A percentile compares a stretch with the other conserved stretches of the same genome.
Evolutionary conservation across 2,113 vertebrate genomes (phyloP).

Genomic region (Mastomys coucha): DNA sequence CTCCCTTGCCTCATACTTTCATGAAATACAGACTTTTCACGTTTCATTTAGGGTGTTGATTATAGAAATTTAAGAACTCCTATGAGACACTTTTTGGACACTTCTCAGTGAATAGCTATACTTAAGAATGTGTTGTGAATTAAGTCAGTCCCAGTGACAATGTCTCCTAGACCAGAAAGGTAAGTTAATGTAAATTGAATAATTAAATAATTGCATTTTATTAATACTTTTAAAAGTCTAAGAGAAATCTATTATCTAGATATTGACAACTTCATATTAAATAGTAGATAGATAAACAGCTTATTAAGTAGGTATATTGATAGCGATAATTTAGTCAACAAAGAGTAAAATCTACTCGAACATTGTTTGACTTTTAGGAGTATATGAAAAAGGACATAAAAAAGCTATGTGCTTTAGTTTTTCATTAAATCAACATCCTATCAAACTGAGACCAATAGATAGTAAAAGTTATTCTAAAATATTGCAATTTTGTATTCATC

Average conservation of each 20-base stretch:
- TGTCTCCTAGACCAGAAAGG: not conserved
- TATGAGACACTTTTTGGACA: constrained; percentile 2
- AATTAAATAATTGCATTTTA: not conserved
- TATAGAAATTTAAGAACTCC: constrained; percentile 62
- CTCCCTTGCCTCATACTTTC: constrained; percentile 5
- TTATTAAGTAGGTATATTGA: not conserved
- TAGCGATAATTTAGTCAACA: not conserved
- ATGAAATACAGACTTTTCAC: constrained; percentile 48
- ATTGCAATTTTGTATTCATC: not conserved
- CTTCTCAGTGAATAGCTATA: not conserved
- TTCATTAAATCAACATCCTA: not conserved
- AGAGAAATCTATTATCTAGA: not conserved
- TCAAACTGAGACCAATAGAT: not conserved
- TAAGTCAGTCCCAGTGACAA: not conserved
- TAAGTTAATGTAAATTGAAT: not conserved
- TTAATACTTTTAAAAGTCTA: not conserved
- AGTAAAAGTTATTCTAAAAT: constrained; percentile 26
- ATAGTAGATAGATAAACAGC: not conserved
- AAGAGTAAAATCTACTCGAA: not conserved
- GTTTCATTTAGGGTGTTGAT: constrained; percentile 28
- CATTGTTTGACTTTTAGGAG: not conserved
- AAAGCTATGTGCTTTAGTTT: not conserved
- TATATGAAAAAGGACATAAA: not conserved
- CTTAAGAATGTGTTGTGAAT: not conserved
- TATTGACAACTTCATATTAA: not conserved